These are phyloP conservation scores for Caenorhabditis imperialis DNA, from an alignment of 2,888 invertebrate species.

Conservation along the genomic window DNA sequence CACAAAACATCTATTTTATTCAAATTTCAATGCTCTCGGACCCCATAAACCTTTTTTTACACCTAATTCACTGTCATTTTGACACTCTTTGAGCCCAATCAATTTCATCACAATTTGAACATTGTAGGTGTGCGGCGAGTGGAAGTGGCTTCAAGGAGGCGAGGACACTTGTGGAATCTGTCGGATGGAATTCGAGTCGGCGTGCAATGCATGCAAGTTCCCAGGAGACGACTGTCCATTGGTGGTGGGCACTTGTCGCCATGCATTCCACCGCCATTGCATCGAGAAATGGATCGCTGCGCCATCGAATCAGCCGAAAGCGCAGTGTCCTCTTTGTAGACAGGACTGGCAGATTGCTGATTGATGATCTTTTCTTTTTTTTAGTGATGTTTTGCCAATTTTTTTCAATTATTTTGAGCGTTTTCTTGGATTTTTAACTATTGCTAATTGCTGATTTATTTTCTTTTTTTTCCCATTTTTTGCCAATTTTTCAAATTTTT, in stretches of 20 bases:
- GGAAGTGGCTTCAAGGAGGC: slow-evolving; percentile 96
- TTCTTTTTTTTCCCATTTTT: too few relatives aligned
- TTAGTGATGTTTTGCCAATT: too few relatives aligned
- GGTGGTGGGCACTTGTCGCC: slow-evolving; percentile 91
- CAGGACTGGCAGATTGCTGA: slow-evolving; percentile 89
- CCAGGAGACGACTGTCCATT: slow-evolving; percentile 77
- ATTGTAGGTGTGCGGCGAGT: slow-evolving; percentile 84
- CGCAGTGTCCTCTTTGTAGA: slow-evolving; percentile 89
- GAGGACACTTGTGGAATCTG: slow-evolving; percentile 99
- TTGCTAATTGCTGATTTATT: too few relatives aligned
- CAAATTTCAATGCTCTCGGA: neutral
- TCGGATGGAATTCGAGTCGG: slow-evolving; percentile 94
- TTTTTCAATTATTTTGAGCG: too few relatives aligned
- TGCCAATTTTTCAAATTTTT: too few relatives aligned
- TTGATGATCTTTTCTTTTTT: neutral
- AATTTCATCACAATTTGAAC: neutral
- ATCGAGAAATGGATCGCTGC: slow-evolving; percentile 99
- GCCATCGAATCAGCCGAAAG: slow-evolving; percentile 79
- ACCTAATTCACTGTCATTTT: neutral
- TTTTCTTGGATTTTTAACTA: too few relatives aligned
- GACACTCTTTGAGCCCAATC: neutral
- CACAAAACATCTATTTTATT: neutral
- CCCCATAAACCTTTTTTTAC: neutral
- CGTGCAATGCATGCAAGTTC: slow-evolving; percentile 72
- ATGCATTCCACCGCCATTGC: slow-evolving; percentile 99